phyloP scores from a whole-genome alignment of 2,797 vertebrate species.

The Sternarchorhynchus goeldii region DNA sequence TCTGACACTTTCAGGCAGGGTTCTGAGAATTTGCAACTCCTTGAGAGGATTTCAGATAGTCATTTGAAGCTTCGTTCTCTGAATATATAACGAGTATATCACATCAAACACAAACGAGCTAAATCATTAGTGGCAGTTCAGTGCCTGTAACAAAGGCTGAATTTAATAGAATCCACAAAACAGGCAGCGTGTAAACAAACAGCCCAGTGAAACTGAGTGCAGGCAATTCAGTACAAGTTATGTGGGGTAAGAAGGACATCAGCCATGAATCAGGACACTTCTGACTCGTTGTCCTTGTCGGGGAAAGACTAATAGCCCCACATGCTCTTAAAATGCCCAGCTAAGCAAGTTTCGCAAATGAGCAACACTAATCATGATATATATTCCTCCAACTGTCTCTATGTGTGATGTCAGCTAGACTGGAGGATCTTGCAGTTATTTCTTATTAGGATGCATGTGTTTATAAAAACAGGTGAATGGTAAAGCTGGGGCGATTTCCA shows the following conservation, averaged over 20 bases:
- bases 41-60: not conserved
- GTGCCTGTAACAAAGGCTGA: not conserved
- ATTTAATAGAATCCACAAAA: not conserved
- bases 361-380: slow-evolving; percentile 52
- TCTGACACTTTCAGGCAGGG: not conserved
- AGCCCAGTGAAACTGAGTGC: not conserved
- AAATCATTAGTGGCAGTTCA: slow-evolving; percentile 9
- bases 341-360: slow-evolving; percentile 48
- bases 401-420: slow-evolving; percentile 16
- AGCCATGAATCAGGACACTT: slow-evolving; percentile 31
- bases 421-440: slow-evolving; percentile 7
- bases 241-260: slow-evolving; percentile 32
- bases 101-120: not conserved
- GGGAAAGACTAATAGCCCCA: slow-evolving; percentile 45
- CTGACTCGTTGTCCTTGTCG: slow-evolving; percentile 49
- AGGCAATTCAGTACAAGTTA: slow-evolving; percentile 16
- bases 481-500: no score
- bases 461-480: not conserved
- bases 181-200: not conserved
- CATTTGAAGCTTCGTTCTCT: not conserved
- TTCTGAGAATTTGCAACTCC: not conserved
- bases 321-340: slow-evolving; percentile 26
- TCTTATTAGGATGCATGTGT: not conserved
- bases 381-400: slow-evolving; percentile 26
- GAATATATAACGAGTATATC: not conserved